Conservation (phyloP, 2,888 invertebrate genomes). For the Sabatieria punctata region DNA sequence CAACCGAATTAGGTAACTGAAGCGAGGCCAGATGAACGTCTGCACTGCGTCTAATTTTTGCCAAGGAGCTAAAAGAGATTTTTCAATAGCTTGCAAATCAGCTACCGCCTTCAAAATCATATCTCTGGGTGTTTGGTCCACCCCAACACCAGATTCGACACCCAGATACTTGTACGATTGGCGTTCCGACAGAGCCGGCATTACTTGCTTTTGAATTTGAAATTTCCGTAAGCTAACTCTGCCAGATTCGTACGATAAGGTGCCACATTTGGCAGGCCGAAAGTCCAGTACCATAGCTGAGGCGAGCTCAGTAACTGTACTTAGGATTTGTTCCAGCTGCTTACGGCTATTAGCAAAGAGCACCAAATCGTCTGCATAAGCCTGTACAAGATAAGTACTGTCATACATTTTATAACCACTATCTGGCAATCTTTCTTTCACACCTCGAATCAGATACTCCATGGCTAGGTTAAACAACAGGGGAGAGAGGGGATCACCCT, state of each 20-base stretch:
- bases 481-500: too few relatives aligned
- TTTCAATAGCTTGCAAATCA: background rate
- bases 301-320: background rate
- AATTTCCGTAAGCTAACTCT: background rate
- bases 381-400: too few relatives aligned
- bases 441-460: too few relatives aligned
- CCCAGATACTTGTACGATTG: background rate
- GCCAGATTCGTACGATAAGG: background rate
- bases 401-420: too few relatives aligned
- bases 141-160: background rate
- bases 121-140: background rate
- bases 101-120: background rate
- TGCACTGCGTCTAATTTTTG: slow-evolving; percentile 1
- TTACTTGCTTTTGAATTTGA: background rate
- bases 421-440: too few relatives aligned
- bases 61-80: background rate
- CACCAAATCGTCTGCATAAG: too few relatives aligned
- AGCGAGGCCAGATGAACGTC: background rate
- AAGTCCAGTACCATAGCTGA: background rate
- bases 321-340: background rate
- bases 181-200: background rate
- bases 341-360: too few relatives aligned
- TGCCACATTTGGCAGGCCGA: background rate
- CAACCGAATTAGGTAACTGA: too few relatives aligned
- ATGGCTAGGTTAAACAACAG: too few relatives aligned